Evolutionary conservation across 2,797 vertebrate genomes (phyloP).

Genomic region (Dallia pectoralis): DNA sequence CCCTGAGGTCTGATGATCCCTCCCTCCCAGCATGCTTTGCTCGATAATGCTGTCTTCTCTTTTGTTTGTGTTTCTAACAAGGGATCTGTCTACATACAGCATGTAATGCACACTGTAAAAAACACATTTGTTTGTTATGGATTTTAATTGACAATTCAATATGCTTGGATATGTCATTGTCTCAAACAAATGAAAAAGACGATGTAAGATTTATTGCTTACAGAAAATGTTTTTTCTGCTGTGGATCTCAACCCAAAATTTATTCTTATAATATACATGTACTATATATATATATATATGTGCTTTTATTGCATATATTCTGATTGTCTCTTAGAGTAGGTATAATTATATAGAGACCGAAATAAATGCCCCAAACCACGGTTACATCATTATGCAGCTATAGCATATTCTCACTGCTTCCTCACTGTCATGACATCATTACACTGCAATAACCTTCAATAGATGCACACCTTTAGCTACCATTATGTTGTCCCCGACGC

Average conservation of each 20-base stretch:
- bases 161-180: neutral
- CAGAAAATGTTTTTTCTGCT: neutral
- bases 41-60: conserved; percentile 9
- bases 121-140: neutral
- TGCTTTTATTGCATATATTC: too few relatives aligned
- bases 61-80: neutral
- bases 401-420: neutral
- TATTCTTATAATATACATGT: too few relatives aligned
- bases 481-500: neutral
- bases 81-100: neutral
- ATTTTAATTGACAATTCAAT: neutral
- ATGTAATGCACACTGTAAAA: neutral
- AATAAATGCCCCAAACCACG: neutral
- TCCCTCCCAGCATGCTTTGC: conserved; percentile 17
- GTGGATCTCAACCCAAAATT: neutral
- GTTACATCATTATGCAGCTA: neutral
- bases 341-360: neutral
- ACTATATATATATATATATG: too few relatives aligned
- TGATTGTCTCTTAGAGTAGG: neutral
- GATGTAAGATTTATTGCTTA: neutral
- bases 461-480: neutral
- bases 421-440: neutral
- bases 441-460: neutral
- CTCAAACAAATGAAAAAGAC: neutral
- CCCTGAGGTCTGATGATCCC: conserved; percentile 16